A percentile compares a stretch with the other conserved stretches of the same genome.
Evolutionary conservation across 2,888 invertebrate species (phyloP).

Genomic region (Parnassius orleans): DNA sequence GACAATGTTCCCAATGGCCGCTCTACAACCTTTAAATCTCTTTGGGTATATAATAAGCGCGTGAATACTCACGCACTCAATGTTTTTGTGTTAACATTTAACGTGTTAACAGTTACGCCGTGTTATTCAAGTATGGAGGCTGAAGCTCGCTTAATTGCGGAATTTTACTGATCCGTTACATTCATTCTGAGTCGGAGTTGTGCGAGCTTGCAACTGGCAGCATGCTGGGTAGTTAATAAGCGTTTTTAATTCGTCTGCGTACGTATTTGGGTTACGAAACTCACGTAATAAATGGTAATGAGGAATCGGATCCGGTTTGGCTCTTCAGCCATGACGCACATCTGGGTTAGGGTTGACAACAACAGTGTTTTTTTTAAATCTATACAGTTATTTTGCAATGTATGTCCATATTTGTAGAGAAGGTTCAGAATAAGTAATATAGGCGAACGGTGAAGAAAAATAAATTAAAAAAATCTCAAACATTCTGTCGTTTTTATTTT

Average conservation of each 20-base stretch:
- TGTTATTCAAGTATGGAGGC: slow-evolving; percentile 2
- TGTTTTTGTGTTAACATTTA: too few relatives aligned
- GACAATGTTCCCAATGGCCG: too few relatives aligned
- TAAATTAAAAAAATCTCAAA: too few relatives aligned
- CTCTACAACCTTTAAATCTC: too few relatives aligned
- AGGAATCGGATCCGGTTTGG: slow-evolving; percentile 1
- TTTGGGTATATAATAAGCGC: neutral
- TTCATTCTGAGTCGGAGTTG: slow-evolving; percentile 7
- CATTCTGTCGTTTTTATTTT: too few relatives aligned
- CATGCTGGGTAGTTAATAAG: neutral
- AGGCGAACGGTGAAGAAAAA: too few relatives aligned
- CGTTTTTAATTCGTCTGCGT: neutral
- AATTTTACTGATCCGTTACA: slow-evolving; percentile 21
- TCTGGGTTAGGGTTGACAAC: neutral
- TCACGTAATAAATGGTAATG: slow-evolving; percentile 8
- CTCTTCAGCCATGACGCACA: neutral
- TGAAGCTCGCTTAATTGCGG: slow-evolving; percentile 14
- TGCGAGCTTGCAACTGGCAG: too few relatives aligned
- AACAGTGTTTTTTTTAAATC: too few relatives aligned
- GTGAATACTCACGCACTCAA: neutral
- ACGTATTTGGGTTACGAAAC: slow-evolving; percentile 11
- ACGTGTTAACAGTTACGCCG: slow-evolving; percentile 10
- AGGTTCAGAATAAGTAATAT: too few relatives aligned
- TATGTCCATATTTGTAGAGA: too few relatives aligned
- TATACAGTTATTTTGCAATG: too few relatives aligned